A percentile compares a stretch with the other conserved stretches of the same genome.
Evolutionary conservation across 1,140 invertebrate genomes (phyloP).

Genomic region (Zaprionus kolodkinae): DNA sequence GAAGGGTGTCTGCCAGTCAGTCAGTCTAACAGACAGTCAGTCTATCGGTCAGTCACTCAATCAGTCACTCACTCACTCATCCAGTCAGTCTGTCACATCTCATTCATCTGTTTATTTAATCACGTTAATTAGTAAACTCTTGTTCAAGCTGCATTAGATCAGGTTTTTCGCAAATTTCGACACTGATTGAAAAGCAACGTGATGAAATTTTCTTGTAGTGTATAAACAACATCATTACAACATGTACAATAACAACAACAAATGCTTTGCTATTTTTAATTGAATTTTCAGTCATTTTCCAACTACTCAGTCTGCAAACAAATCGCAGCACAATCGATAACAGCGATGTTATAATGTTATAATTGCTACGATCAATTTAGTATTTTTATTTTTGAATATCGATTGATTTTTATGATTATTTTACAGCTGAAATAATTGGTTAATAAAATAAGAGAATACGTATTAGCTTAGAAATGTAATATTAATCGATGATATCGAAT

Average conservation of each 20-base stretch:
- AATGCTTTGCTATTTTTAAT: not conserved
- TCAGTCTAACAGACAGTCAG: too few relatives aligned
- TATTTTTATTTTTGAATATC: too few relatives aligned
- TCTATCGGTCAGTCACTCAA: not conserved
- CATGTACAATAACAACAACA: not conserved
- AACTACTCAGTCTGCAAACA: too few relatives aligned
- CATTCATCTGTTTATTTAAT: not conserved
- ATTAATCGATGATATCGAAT: too few relatives aligned
- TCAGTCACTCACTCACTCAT: not conserved
- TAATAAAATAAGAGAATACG: too few relatives aligned
- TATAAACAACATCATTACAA: not conserved
- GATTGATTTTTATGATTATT: too few relatives aligned
- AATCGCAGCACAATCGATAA: too few relatives aligned
- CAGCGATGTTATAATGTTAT: too few relatives aligned
- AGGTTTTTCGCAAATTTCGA: not conserved
- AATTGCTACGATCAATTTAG: too few relatives aligned
- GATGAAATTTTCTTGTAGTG: not conserved
- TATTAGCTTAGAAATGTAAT: too few relatives aligned
- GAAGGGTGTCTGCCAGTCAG: not conserved
- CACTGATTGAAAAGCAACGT: not conserved
- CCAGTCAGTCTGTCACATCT: not conserved
- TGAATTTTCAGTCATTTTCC: not conserved
- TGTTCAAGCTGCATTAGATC: not conserved
- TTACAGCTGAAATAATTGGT: too few relatives aligned
- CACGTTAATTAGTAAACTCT: not conserved